A percentile compares a stretch with the other conserved stretches of the same genome.
Conservation (phyloP, 1,140 invertebrate species). For the Drosophila kanapiae region DNA sequence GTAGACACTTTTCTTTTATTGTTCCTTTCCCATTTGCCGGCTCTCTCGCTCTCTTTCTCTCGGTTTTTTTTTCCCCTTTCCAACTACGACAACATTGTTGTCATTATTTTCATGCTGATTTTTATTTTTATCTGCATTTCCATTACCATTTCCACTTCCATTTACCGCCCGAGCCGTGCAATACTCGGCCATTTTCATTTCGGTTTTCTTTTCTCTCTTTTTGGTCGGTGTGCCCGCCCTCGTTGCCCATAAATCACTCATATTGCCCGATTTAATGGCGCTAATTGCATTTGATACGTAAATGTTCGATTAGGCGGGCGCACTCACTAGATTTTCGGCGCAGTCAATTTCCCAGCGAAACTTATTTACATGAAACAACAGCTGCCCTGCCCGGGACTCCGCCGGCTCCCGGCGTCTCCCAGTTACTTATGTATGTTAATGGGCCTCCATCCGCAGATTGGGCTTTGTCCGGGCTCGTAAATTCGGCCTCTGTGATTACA, state of each 20-base stretch:
- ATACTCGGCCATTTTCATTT: conserved; percentile 39
- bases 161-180: conserved; percentile 29
- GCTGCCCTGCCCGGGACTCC: conserved; percentile 28
- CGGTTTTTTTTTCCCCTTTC: background rate
- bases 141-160: conserved; percentile 79
- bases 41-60: conserved; percentile 12
- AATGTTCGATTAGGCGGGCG: conserved; percentile 69
- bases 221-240: conserved; percentile 20
- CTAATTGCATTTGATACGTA: conserved; percentile 79
- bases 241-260: conserved; percentile 69
- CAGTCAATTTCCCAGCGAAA: conserved; percentile 29
- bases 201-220: background rate
- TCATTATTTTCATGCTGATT: conserved; percentile 83
- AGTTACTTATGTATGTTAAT: conserved; percentile 62
- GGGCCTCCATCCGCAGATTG: conserved; percentile 12
- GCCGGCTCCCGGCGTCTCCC: conserved; percentile 5
- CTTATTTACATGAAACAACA: conserved; percentile 55
- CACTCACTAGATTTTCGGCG: conserved; percentile 27
- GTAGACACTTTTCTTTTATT: conserved; percentile 84
- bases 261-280: conserved; percentile 74
- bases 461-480: conserved; percentile 23
- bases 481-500: conserved; percentile 62
- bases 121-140: conserved; percentile 83
- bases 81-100: conserved; percentile 59
- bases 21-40: conserved; percentile 56